These are phyloP conservation scores for Listronotus oregonensis DNA, from an alignment of 1,140 invertebrate genomes.

Conservation along the genomic window DNA sequence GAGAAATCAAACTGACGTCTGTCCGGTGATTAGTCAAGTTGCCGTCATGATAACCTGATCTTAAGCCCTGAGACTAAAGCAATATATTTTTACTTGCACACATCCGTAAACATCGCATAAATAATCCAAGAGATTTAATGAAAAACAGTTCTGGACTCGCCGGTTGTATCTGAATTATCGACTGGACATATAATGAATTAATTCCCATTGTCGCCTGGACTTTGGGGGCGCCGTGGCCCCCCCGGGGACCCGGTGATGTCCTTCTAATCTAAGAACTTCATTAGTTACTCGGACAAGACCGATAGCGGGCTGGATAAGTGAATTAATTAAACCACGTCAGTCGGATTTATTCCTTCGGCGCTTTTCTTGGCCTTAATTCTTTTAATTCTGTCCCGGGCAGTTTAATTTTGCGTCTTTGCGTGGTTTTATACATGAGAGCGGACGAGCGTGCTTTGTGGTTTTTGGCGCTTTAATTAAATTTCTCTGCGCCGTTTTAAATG, in stretches of 20 bases:
- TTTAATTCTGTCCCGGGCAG: conserved; percentile 16
- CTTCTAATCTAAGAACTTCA: conserved; percentile 44
- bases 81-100: no score
- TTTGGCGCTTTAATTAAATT: no score
- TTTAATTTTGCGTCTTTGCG: no score
- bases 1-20: no score
- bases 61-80: no score
- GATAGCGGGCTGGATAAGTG: conserved; percentile 32
- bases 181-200: conserved; percentile 40
- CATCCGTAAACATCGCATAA: no score
- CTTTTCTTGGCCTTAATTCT: conserved; percentile 25
- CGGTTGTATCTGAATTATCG: neutral
- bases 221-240: conserved; percentile 8
- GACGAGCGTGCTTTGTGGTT: no score
- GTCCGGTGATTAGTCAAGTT: no score
- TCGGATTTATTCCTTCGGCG: conserved; percentile 36
- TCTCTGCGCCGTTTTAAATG: no score
- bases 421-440: no score
- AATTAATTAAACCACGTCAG: conserved; percentile 42
- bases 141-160: neutral
- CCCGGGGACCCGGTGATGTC: conserved; percentile 16
- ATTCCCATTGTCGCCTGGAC: conserved; percentile 42
- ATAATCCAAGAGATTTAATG: no score
- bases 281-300: conserved; percentile 44
- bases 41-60: no score